Conservation (phyloP, 2,888 invertebrate genomes). For the Unio pictorum region DNA sequence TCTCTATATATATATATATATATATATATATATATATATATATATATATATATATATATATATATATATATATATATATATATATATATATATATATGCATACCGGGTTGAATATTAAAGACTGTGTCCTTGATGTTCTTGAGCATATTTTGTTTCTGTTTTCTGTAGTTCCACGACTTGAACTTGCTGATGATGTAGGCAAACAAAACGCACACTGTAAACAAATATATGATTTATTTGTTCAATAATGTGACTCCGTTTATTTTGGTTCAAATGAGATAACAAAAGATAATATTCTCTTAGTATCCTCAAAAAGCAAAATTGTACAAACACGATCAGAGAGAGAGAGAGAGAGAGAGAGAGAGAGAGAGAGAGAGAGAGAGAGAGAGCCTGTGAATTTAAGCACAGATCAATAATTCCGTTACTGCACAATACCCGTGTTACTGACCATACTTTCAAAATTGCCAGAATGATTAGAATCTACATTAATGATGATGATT, state of each 20-base stretch:
- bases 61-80: too few species aligned
- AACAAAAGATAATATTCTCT: neutral
- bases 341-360: slow-evolving; percentile 2
- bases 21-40: too few species aligned
- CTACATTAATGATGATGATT: too few species aligned
- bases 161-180: slow-evolving; percentile 47
- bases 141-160: slow-evolving; percentile 29
- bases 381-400: neutral
- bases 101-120: neutral
- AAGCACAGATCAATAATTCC: neutral
- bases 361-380: neutral
- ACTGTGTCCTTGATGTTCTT: slow-evolving; percentile 20
- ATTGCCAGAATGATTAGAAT: too few species aligned
- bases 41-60: too few species aligned
- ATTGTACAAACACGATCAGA: neutral
- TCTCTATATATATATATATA: too few species aligned
- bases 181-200: slow-evolving; percentile 54
- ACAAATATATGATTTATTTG: neutral
- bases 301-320: neutral
- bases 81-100: too few species aligned
- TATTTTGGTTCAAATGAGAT: too few species aligned
- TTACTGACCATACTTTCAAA: too few species aligned
- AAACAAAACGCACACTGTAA: slow-evolving; percentile 58
- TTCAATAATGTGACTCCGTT: neutral
- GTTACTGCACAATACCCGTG: too few species aligned